Base-by-base conservation (phyloP, 2,797 vertebrate genomes). In the Pygocentrus nattereri region DNA sequence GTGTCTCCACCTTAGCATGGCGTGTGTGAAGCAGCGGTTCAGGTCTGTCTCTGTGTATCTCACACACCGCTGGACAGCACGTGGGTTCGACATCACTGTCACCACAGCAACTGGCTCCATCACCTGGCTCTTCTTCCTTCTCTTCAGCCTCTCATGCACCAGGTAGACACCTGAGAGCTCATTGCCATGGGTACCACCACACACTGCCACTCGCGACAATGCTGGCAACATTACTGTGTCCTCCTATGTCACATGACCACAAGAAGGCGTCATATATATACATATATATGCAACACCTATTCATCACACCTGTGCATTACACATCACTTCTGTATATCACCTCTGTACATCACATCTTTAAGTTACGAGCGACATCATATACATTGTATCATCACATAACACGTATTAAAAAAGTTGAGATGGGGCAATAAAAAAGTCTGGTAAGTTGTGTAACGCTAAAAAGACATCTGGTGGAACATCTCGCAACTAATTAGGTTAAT, bases 171-270 rank as follows among this genome's bases (percentile, higher is more conserved):
- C 96, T 0, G 94, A 92, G 85, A 97, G 90, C 90, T 97, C 96
- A 3, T 97, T 95, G 76, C 96, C 96, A 12, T 97, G 96, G 62
- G 95, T 96, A 56, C 96, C 96, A 0, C 95, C 96, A 0, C 93
- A 93, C 81, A 97, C 90, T 0, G 95, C 95, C 2, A 96, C 92
- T 0, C 90, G 92, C 81, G 81, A 84, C 89, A 97, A 62, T 74
- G 91, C 85, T 1, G 92, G 90, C 71, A 91, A 78, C 80, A 30
- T 56, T 83, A 91, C 86, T 73, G 68, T 75, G 71, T 90, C 70
- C 58, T 88, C 82, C 69, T 94, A 91, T 87, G 89, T 92, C 87
- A 78, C 44, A 68, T 49, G 50, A 78, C 83, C 78, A 76, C 87
- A 81, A 79, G 4, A 25, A 71, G 31, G 41, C 67, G 70, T 18